Base-by-base conservation (phyloP, 1,140 invertebrate species). In the Drosophila lacteicornis region DNA sequence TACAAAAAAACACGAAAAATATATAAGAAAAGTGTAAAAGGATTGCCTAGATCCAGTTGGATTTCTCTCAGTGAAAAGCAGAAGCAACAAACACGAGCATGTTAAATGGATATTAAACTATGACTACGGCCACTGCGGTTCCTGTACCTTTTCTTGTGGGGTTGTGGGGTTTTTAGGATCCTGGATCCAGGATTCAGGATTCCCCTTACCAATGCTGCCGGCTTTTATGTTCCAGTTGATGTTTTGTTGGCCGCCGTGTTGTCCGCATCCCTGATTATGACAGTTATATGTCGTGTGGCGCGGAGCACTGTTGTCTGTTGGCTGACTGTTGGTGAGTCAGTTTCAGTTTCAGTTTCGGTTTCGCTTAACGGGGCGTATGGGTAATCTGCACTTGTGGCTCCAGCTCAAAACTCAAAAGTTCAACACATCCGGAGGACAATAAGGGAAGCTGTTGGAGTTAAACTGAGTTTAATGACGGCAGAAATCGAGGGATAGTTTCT, bases 91-190 rank as follows among this genome's bases (percentile, higher is more conserved):
- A 57, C 76, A 82, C 73, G 75, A 75, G 87, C 84, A 88, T 88
- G 85, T 84, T 88, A 81, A 90, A 90, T 82, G 82, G 80, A 88
- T 88, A 88, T 88, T 88, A 88, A 90, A 88, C 84, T 88, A 90
- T 80, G 80, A 79, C 78, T 85, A 63, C 57, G 65, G 73, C 79
- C 70, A 80, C 78, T 86, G 62, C 74, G 70, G 78, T 85, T 70
- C 47, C 57, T 69, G 79, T 67, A 78, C 71, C 69, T 65, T 71
- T 80, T 67, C 71, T 22, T 63, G 30, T 25, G 22, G 22, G 22
- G 22, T 40, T 40, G 38, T 46, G 42, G 36, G 36, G 25, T 38
- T 36, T 58, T 27, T 27, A 45, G 33, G 40, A 12, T 53, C 30
- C 30, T 15, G 40, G 40, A 42, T 42, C 40, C 40, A n/a, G 40